These are phyloP conservation scores for Andrena hattorfiana DNA, from an alignment of 2,888 invertebrate genomes.

Conservation along the genomic window DNA sequence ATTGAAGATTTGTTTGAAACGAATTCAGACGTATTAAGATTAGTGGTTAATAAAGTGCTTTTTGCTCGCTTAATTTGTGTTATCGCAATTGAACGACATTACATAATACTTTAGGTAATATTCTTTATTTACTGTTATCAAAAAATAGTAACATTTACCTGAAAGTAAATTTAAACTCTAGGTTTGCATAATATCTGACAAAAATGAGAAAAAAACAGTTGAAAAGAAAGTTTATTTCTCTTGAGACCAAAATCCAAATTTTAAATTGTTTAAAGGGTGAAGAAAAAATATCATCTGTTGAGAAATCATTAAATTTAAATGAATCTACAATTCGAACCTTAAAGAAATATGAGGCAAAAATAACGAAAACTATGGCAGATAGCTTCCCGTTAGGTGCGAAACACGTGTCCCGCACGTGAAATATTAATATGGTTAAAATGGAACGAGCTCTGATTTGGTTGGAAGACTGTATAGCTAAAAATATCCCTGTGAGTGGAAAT, in stretches of 20 bases:
- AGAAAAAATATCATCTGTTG: conserved; percentile 57
- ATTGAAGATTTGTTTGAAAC: conserved; percentile 26
- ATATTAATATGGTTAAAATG: conserved; percentile 59
- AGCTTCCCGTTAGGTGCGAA: conserved; percentile 58
- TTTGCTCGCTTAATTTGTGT: conserved; percentile 44
- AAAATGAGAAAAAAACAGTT: conserved; percentile 46
- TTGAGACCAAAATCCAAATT: conserved; percentile 59
- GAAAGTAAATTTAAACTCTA: conserved; percentile 25
- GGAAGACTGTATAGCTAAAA: conserved; percentile 58
- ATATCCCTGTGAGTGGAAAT: conserved; percentile 60
- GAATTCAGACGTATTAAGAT: not conserved
- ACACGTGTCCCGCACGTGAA: conserved; percentile 54
- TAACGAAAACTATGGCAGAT: conserved; percentile 54
- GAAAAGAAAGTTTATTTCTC: conserved; percentile 61
- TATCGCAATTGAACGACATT: conserved; percentile 44
- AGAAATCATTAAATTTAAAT: conserved; percentile 54
- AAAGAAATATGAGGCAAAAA: conserved; percentile 54
- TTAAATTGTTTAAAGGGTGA: conserved; percentile 55
- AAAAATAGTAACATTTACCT: conserved; percentile 14
- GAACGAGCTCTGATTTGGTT: conserved; percentile 59
- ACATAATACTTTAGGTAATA: conserved; percentile 49
- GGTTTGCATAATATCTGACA: conserved; percentile 21
- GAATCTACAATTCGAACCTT: conserved; percentile 59
- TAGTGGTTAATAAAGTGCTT: conserved; percentile 32
- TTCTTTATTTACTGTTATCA: conserved; percentile 40